These are phyloP conservation scores for Aromia moschata DNA, from an alignment of 2,888 invertebrate genomes.

Conservation along the genomic window DNA sequence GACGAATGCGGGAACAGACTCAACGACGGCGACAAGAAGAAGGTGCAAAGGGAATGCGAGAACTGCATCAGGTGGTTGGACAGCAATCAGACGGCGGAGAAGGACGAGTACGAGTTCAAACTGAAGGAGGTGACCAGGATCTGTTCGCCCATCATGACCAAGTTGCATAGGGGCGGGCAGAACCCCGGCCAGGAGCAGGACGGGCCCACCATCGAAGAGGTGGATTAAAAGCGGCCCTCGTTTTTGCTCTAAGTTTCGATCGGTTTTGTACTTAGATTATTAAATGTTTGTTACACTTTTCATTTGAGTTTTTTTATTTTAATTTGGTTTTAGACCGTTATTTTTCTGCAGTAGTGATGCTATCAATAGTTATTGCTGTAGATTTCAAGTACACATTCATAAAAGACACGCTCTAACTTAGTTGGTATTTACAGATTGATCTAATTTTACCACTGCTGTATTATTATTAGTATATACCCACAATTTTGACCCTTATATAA, in stretches of 20 bases:
- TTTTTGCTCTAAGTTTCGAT: neutral
- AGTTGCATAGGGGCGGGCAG: constrained; percentile 61
- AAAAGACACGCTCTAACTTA: too few species aligned
- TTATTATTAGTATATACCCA: too few species aligned
- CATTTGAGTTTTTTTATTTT: neutral
- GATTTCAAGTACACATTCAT: too few species aligned
- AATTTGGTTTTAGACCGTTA: neutral
- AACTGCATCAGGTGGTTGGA: constrained; percentile 78
- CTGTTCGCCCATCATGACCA: constrained; percentile 70
- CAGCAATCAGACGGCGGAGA: constrained; percentile 71
- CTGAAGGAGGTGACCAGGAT: constrained; percentile 69
- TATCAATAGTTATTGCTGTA: too few species aligned
- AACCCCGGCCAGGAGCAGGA: constrained; percentile 43
- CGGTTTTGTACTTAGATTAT: constrained; percentile 21
- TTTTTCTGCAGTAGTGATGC: too few species aligned
- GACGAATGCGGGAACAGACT: constrained; percentile 73
- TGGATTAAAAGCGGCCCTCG: constrained; percentile 48
- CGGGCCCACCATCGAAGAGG: constrained; percentile 61
- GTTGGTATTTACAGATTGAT: too few species aligned
- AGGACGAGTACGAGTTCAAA: constrained; percentile 71
- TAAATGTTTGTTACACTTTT: constrained; percentile 5
- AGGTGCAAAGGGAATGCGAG: constrained; percentile 65
- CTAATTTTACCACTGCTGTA: too few species aligned
- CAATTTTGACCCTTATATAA: too few species aligned
- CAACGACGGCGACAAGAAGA: constrained; percentile 63